Evolutionary conservation across 1,140 invertebrate genomes (phyloP).

Genomic region (Pemphigus obesinymphae): DNA sequence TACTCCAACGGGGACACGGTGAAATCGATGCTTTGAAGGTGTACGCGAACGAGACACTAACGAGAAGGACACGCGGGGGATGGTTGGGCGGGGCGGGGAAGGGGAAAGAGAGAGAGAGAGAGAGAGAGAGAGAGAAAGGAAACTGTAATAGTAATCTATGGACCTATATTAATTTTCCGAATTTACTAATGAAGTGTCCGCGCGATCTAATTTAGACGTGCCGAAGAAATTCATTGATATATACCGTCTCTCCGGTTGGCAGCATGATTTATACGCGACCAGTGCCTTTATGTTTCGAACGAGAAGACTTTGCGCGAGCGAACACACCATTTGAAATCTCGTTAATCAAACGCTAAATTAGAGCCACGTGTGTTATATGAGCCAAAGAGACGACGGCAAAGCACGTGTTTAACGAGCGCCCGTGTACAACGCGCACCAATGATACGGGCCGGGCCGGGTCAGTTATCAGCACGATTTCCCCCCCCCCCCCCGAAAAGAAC

Average conservation of each 20-base stretch:
- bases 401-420: background rate
- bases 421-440: too few species aligned
- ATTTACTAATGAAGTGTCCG: constrained; percentile 30
- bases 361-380: background rate
- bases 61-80: constrained; percentile 11
- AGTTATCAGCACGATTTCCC: background rate
- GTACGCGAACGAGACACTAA: background rate
- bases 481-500: background rate
- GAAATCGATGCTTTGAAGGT: background rate
- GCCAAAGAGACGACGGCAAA: background rate
- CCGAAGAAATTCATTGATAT: background rate
- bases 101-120: too few species aligned
- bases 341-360: constrained; percentile 35
- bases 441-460: background rate
- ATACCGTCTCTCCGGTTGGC: constrained; percentile 8
- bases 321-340: background rate
- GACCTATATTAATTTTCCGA: constrained; percentile 14
- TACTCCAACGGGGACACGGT: too few species aligned
- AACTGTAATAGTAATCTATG: background rate
- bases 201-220: constrained; percentile 23
- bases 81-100: background rate
- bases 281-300: background rate
- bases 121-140: too few species aligned
- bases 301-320: background rate
- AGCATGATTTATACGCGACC: constrained; percentile 6